Conservation (phyloP, 2,797 vertebrate species). For the Galaxias olidus region DNA sequence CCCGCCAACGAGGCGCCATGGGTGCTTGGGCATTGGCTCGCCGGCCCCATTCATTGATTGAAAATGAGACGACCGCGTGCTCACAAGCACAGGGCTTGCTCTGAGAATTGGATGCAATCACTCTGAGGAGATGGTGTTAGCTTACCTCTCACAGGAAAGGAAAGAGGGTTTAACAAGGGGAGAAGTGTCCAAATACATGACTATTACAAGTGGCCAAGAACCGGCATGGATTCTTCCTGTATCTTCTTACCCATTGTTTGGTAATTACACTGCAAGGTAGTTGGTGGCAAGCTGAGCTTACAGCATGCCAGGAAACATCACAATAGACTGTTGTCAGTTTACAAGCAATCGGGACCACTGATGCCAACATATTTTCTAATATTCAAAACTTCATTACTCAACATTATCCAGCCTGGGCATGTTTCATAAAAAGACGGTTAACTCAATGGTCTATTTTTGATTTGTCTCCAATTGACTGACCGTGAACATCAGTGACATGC, state of each 20-base stretch:
- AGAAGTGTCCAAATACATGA: slow-evolving; percentile 29
- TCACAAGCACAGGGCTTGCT: slow-evolving; percentile 39
- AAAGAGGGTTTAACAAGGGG: slow-evolving; percentile 34
- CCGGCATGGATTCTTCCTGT: slow-evolving; percentile 20
- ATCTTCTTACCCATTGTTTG: slow-evolving; percentile 29
- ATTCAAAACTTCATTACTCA: not conserved
- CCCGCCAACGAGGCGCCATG: slow-evolving; percentile 49
- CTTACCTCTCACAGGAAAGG: slow-evolving; percentile 56
- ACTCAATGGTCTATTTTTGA: not conserved
- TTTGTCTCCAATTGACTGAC: not conserved
- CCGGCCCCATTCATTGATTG: slow-evolving; percentile 44
- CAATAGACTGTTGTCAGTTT: slow-evolving; percentile 2
- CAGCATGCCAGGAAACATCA: slow-evolving; percentile 2
- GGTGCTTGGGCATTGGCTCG: slow-evolving; percentile 31
- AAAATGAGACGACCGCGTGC: slow-evolving; percentile 40
- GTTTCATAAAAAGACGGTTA: not conserved
- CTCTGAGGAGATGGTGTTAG: slow-evolving; percentile 40
- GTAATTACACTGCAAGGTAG: slow-evolving; percentile 9
- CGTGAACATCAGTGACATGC: not conserved
- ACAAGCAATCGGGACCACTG: not conserved
- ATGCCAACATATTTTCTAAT: slow-evolving; percentile 1
- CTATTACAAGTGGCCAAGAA: slow-evolving; percentile 16
- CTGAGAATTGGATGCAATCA: slow-evolving; percentile 2
- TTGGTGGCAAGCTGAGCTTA: slow-evolving; percentile 7
- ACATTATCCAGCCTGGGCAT: not conserved